Percentiles rank a stretch among this genome's conserved stretches.
phyloP scores from a whole-genome alignment of 2,113 vertebrate species.

The Coptodon bakossiorum region DNA sequence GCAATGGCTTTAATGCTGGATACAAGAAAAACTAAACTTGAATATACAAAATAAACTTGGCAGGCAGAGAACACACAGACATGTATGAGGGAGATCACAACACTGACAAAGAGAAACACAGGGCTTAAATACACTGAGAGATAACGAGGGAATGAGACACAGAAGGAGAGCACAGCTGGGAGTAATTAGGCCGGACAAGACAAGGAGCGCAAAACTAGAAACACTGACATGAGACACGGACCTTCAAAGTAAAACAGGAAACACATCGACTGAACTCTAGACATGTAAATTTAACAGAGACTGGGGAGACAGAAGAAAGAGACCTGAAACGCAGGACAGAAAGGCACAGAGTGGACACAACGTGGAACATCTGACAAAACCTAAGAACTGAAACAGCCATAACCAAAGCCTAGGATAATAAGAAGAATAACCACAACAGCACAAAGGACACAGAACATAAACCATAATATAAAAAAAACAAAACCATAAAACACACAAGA shows the following conservation, averaged over 20 bases:
- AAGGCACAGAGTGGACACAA: background rate
- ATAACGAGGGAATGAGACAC: background rate
- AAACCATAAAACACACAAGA: background rate
- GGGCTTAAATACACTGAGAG: background rate
- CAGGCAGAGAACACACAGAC: background rate
- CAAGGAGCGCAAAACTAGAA: accelerated
- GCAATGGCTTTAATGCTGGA: background rate
- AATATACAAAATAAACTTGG: accelerated
- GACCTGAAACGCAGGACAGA: background rate
- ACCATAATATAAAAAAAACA: background rate
- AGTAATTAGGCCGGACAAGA: background rate
- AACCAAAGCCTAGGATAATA: background rate
- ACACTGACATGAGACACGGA: background rate
- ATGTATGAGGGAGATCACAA: background rate
- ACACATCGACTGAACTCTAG: background rate
- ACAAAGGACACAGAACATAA: background rate
- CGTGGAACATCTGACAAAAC: background rate
- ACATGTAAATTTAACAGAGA: background rate
- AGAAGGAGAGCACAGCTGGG: background rate
- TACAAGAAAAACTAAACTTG: background rate
- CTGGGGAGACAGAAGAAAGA: accelerated
- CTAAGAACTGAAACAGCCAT: background rate
- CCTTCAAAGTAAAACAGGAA: background rate
- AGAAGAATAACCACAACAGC: background rate
- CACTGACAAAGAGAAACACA: background rate